Evolutionary conservation across 2,113 vertebrate species (phyloP), one percentile per base, ranked within the genome.

Genomic region (Rhagologus leucostigma): DNA sequence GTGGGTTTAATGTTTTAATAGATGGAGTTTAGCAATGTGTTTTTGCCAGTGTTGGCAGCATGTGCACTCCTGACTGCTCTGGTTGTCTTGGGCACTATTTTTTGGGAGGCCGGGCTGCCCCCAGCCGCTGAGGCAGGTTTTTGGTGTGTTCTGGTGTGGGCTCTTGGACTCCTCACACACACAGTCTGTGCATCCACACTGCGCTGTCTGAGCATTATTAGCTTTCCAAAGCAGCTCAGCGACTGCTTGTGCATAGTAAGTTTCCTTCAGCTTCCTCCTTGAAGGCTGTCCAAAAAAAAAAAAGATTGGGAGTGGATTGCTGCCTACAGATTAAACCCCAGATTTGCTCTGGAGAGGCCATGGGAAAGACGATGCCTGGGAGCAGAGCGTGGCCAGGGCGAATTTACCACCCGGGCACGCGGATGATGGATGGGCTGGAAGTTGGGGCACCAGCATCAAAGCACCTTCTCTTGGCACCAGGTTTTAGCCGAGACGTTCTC

Each of bases 121-220:
- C 23, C 11, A 22, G 2, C 47, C 5, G 0, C 9, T 3, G 27
- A 16, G 46, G 32, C 46, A 62, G 64, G 41, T 42, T 80, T 78
- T 33, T 35, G 42, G 19, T 41, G 32, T 46, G 33, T 59, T 32
- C 35, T 65, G 83, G 27, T 68, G 44, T 30, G 49, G n/a, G 67
- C 57, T 85, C 35, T 35, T 52, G 4, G 13, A 21, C 18, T 59
- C 16, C 41, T 1, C 63, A 30, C 35, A 11, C 12, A 3, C 11
- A 1, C 3, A 5, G 42, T 16, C 52, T 63, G 65, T 39, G 13
- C 82, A 9, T 50, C 60, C 52, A 5, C 20, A 6, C 23, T 0
- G 0, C 0, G 6, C 49, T 3, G 3, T 39, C n/a, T 47, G 16
- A 11, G 35, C 11, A 3, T 44, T 12, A 5, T 33, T 7, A 12